A percentile compares a stretch with the other conserved stretches of the same genome.
Conservation (phyloP, 2,113 vertebrate genomes). For the Cephalopterus ornatus region DNA sequence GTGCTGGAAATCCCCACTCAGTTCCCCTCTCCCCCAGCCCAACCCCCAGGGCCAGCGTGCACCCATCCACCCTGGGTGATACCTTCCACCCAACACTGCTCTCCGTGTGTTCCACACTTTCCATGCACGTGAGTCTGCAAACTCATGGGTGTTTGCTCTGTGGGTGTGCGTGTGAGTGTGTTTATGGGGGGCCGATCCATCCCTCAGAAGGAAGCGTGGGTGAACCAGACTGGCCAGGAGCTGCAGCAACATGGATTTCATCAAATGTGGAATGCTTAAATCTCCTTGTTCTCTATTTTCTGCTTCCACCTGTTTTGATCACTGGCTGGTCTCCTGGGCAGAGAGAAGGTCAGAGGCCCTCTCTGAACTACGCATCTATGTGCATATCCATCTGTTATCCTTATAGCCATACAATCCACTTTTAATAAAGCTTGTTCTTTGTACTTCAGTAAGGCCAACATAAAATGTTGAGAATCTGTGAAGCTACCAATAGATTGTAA, state of each 20-base stretch:
- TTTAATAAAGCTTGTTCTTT: not conserved
- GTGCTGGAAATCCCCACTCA: slow-evolving; percentile 35
- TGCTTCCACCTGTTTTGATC: not conserved
- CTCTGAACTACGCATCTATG: not conserved
- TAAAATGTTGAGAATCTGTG: not conserved
- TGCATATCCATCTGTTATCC: not conserved
- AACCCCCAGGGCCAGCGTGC: not conserved
- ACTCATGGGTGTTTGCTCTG: not conserved
- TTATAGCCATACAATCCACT: not conserved
- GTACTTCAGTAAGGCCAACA: not conserved
- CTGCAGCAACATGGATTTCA: not conserved
- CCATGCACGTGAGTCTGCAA: not conserved
- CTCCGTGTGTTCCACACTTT: fast-evolving
- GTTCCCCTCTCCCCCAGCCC: slow-evolving; percentile 18
- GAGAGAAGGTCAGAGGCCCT: not conserved
- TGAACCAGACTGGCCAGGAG: not conserved
- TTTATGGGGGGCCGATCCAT: not conserved
- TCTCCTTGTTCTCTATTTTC: not conserved
- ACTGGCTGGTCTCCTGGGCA: not conserved
- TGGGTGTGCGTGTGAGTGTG: fast-evolving
- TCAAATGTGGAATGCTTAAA: not conserved
- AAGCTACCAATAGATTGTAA: not conserved
- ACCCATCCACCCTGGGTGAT: not conserved
- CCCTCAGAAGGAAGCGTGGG: not conserved
- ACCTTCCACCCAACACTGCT: fast-evolving